phyloP scores from a whole-genome alignment of 2,888 invertebrate species.

The Dermolepida albohirtum region DNA sequence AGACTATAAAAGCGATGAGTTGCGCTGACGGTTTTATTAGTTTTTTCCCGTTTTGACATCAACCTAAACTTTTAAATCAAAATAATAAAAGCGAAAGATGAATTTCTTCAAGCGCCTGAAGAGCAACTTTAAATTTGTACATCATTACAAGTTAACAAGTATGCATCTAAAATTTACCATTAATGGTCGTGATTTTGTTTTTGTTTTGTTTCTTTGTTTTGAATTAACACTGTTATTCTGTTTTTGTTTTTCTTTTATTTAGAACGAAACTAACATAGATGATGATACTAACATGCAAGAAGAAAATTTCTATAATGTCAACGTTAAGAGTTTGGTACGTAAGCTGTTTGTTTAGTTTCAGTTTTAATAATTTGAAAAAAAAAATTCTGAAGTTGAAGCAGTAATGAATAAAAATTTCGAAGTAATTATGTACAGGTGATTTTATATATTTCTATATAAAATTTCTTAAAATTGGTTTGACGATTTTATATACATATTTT shows the following conservation, averaged over 20 bases:
- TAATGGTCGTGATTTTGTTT: background rate
- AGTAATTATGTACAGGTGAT: conserved; percentile 8
- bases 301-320: conserved; percentile 70
- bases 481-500: conserved; percentile 1
- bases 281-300: conserved; percentile 50
- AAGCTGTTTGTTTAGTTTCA: conserved; percentile 44
- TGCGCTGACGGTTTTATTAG: no score
- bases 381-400: background rate
- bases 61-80: no score
- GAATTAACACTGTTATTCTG: conserved; percentile 30
- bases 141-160: no score
- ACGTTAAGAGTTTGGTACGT: conserved; percentile 75
- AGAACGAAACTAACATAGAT: conserved; percentile 55
- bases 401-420: background rate
- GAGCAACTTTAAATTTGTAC: no score
- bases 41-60: no score
- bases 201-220: background rate
- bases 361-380: conserved; percentile 31
- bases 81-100: no score
- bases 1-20: no score
- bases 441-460: conserved; percentile 17
- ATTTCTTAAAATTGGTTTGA: no score
- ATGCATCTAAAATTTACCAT: no score
- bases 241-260: conserved; percentile 49
- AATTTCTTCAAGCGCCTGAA: no score